phyloP scores from a whole-genome alignment of 1,140 invertebrate genomes.

The Oryctes rhinoceros region DNA sequence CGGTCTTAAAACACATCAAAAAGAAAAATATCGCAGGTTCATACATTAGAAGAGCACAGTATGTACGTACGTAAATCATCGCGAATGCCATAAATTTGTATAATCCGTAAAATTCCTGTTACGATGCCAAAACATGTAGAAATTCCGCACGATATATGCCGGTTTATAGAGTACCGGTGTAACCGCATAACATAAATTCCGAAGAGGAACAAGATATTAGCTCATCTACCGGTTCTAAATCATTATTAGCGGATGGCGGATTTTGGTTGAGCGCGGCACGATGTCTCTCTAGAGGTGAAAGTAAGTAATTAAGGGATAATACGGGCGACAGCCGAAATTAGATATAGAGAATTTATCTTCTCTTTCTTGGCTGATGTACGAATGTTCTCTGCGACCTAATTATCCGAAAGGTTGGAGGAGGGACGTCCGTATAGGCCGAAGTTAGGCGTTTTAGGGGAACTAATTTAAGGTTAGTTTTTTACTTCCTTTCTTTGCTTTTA shows the following conservation, averaged over 20 bases:
- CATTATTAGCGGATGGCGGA: background rate
- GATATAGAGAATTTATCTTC: background rate
- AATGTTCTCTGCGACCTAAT: background rate
- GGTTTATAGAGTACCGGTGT: background rate
- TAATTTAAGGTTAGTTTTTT: no score
- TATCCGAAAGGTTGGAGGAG: no score
- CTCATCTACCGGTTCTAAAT: background rate
- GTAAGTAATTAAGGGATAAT: slow-evolving; percentile 10
- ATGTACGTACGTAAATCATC: no score
- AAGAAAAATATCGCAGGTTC: no score
- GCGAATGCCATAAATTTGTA: no score
- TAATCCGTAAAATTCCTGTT: no score
- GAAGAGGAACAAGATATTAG: background rate
- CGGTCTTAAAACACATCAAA: no score
- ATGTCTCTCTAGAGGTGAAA: background rate
- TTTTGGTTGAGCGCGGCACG: background rate
- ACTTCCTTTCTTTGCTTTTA: no score
- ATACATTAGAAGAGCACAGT: no score
- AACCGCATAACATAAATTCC: background rate
- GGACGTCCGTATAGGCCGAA: no score
- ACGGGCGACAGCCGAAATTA: background rate
- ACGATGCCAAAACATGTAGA: background rate
- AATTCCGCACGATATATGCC: background rate
- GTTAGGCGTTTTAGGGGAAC: no score
- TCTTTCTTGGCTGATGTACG: background rate